Evolutionary conservation across 2,888 invertebrate genomes (phyloP), one percentile per base, ranked within the genome.

Genomic region (Lepidocyrtinus sp.): DNA sequence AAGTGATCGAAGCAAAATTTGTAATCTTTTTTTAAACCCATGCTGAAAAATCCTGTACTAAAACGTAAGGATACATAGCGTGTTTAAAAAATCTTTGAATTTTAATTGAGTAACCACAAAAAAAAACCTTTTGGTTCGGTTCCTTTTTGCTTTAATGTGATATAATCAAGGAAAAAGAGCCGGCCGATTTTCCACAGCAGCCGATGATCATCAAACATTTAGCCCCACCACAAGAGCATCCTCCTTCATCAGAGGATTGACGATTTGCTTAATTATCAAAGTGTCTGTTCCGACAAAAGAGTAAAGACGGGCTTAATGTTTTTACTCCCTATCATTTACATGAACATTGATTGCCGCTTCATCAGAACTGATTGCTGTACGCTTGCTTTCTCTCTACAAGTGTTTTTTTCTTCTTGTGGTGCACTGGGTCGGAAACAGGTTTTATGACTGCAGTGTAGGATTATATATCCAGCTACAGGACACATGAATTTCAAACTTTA

Each of bases 221-320:
- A 61, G 45, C 45, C 71, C 71, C 71, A 62, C 62, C 72, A 45
- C 45, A 63, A 50, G 46, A 63, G 50, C 64, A 72, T 61, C 72
- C 72, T 72, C 63, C 72, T 72, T 50, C 64, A 17, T 64, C 64
- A 72, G 45, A 50, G 50, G 50, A 71, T 71, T 71, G 71, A 71
- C 71, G 71, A 71, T 71, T 71, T 62, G 63, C 71, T 71, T 71
- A 71, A 71, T 71, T 71, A 71, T 63, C 71, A 71, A 45, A 71
- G 61, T 36, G 63, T 61, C 63, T 46, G 21, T 71, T 71, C 71
- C 71, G 71, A 71, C 71, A 71, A 71, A 71, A 71, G 70, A 71
- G 71, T 63, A 63, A 71, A 71, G 46, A 62, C 71, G 61, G 63
- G 26, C n/a, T n/a, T 71, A 62, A 63, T 63, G 19, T 45, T 71